These are phyloP conservation scores for Drosophila nigrodunni DNA, from an alignment of 1,140 invertebrate species.

Conservation along the genomic window DNA sequence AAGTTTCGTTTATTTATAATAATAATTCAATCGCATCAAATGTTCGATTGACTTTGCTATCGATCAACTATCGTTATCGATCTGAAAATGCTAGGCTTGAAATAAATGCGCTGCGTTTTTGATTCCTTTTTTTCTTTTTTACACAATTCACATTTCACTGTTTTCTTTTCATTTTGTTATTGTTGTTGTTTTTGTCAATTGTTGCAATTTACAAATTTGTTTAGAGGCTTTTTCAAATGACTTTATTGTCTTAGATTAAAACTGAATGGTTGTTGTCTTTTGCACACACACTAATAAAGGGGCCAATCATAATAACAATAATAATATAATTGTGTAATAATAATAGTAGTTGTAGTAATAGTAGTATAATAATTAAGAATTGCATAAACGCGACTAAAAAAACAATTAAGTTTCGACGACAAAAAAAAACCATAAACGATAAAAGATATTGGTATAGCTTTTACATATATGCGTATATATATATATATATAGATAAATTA, in stretches of 20 bases:
- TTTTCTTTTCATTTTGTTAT: conserved; percentile 21
- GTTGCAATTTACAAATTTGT: conserved; percentile 50
- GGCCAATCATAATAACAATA: conserved; percentile 36
- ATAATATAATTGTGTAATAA: conserved; percentile 18
- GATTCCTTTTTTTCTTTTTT: background rate
- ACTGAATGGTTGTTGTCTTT: conserved; percentile 75
- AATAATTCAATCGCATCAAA: conserved; percentile 27
- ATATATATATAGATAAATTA: conserved; percentile 31
- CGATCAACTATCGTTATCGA: conserved; percentile 16
- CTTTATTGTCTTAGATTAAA: conserved; percentile 78
- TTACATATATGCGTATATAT: conserved; percentile 31
- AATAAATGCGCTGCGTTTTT: conserved; percentile 46
- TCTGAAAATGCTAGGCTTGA: conserved; percentile 43
- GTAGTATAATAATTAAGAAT: conserved; percentile 35
- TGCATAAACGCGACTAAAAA: conserved; percentile 31
- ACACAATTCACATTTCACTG: conserved; percentile 37
- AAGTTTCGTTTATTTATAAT: conserved; percentile 27
- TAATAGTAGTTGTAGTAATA: conserved; percentile 36
- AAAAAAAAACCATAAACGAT: conserved; percentile 13
- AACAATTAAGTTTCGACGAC: conserved; percentile 8
- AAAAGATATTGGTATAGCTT: conserved; percentile 8
- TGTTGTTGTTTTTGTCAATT: conserved; percentile 26
- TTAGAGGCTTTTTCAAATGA: conserved; percentile 44
- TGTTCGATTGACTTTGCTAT: conserved; percentile 17
- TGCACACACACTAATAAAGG: conserved; percentile 51